Conservation (phyloP, 2,888 invertebrate genomes). For the Vesta saturnalis region DNA sequence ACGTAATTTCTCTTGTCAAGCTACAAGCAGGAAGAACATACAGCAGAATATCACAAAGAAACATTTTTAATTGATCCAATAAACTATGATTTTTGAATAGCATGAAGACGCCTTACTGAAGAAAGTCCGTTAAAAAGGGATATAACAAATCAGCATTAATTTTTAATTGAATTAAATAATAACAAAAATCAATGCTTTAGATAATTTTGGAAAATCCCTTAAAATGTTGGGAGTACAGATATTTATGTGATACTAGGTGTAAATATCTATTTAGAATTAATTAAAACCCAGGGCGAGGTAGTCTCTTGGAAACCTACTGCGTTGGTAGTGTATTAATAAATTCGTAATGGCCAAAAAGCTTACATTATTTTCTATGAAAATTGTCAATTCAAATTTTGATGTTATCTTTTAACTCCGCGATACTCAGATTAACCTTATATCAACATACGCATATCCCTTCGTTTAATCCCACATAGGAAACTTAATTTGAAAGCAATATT, state of each 20-base stretch:
- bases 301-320: conserved; percentile 1
- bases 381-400: not conserved
- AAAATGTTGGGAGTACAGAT: not conserved
- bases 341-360: not conserved
- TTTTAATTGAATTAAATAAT: too few relatives aligned
- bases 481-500: not conserved
- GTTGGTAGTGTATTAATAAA: not conserved
- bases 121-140: too few relatives aligned
- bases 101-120: too few relatives aligned
- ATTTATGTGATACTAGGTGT: not conserved
- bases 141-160: too few relatives aligned
- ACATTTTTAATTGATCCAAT: too few relatives aligned
- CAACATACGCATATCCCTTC: not conserved
- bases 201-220: not conserved
- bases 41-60: too few relatives aligned
- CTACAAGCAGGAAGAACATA: too few relatives aligned
- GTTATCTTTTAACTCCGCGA: not conserved
- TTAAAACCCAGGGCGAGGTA: not conserved
- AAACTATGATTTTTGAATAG: too few relatives aligned
- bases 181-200: too few relatives aligned
- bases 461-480: not conserved
- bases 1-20: too few relatives aligned
- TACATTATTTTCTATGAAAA: not conserved
- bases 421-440: not conserved
- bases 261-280: not conserved